These are phyloP conservation scores for Drepana falcataria DNA, from an alignment of 2,888 invertebrate genomes.

Conservation along the genomic window DNA sequence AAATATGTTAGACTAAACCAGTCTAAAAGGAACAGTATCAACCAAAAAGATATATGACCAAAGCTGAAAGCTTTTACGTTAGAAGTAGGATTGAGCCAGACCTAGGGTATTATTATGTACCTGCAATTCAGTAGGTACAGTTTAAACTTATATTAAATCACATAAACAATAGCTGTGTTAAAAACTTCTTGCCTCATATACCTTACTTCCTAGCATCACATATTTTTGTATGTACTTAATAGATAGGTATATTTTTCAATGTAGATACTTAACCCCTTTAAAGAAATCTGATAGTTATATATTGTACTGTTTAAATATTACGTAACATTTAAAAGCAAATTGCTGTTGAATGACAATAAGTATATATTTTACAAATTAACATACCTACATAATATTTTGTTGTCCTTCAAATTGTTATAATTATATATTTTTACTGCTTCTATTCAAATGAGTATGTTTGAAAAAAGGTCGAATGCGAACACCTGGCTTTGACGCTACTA, in stretches of 20 bases:
- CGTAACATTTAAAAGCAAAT: constrained; percentile 24
- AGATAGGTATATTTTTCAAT: constrained; percentile 41
- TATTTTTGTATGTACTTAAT: constrained; percentile 46
- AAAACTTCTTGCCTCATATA: constrained; percentile 54
- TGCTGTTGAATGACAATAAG: constrained; percentile 46
- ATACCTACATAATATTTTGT: background rate
- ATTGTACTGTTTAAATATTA: constrained; percentile 3
- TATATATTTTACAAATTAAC: constrained; percentile 3
- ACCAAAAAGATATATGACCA: constrained; percentile 69
- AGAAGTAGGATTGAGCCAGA: constrained; percentile 27
- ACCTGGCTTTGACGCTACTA: background rate
- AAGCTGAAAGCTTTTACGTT: constrained; percentile 70
- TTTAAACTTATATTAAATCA: too few species aligned
- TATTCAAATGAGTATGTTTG: background rate
- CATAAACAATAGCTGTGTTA: constrained; percentile 38
- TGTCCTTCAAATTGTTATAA: background rate
- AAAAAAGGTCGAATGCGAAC: background rate
- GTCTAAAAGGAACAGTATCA: constrained; percentile 45
- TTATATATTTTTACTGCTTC: background rate
- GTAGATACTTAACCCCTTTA: constrained; percentile 33
- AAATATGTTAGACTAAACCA: constrained; percentile 51
- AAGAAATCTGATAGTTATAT: constrained; percentile 14
- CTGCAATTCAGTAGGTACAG: too few species aligned
- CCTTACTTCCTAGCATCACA: constrained; percentile 51
- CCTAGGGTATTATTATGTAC: constrained; percentile 1